phyloP scores from a whole-genome alignment of 1,140 invertebrate genomes.

The Cydia splendana region DNA sequence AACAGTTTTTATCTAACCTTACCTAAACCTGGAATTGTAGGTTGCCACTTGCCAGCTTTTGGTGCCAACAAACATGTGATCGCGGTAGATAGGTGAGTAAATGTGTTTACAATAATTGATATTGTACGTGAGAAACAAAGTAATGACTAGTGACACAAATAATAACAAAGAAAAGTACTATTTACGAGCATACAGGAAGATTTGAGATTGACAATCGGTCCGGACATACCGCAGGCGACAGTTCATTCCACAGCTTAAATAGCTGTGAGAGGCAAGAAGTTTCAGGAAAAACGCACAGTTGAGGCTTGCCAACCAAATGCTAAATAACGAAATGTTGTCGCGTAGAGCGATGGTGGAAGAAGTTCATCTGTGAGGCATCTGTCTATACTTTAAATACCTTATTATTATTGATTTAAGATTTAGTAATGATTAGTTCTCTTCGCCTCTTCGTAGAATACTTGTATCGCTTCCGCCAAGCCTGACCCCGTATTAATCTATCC shows the following conservation, averaged over 20 bases:
- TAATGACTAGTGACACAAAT: too few relatives aligned
- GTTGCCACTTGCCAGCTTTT: neutral
- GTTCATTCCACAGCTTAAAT: too few relatives aligned
- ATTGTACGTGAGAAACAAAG: too few relatives aligned
- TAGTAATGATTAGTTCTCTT: too few relatives aligned
- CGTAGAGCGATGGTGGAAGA: neutral
- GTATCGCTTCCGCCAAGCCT: neutral
- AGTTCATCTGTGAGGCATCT: neutral
- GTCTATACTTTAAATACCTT: too few relatives aligned
- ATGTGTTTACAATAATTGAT: neutral
- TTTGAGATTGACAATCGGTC: too few relatives aligned
- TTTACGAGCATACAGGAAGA: too few relatives aligned
- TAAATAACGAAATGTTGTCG: neutral
- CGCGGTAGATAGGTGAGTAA: neutral
- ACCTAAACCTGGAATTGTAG: neutral
- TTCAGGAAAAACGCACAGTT: neutral
- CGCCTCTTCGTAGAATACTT: too few relatives aligned
- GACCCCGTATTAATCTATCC: neutral
- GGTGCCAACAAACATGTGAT: constrained; percentile 8
- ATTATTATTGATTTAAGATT: too few relatives aligned
- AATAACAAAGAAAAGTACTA: too few relatives aligned
- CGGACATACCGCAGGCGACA: too few relatives aligned
- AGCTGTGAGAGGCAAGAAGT: neutral
- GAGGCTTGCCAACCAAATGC: neutral
- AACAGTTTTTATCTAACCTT: neutral